Conservation (phyloP, 2,113 vertebrate genomes). For the Passer domesticus region DNA sequence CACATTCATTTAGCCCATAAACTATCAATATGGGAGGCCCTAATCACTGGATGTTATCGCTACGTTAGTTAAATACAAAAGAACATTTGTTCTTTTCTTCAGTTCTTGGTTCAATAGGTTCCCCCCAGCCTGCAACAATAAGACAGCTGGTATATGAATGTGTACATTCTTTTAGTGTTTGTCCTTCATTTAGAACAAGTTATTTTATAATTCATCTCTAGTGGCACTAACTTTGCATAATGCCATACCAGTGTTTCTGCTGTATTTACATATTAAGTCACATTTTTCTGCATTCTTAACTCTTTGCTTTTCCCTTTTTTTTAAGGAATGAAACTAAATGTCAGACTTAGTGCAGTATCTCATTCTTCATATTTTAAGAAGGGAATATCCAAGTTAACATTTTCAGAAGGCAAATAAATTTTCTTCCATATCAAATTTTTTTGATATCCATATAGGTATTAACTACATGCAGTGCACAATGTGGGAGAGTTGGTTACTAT, state of each 20-base stretch:
- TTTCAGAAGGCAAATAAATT: slow-evolving; percentile 5
- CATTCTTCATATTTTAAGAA: not conserved
- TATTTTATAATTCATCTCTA: not conserved
- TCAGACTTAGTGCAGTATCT: not conserved
- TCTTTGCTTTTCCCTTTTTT: not conserved
- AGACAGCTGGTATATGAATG: not conserved
- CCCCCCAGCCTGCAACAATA: not conserved
- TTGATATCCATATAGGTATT: slow-evolving; percentile 8
- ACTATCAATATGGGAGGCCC: not conserved
- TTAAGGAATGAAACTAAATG: not conserved
- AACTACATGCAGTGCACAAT: not conserved
- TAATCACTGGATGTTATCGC: not conserved
- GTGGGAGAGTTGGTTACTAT: slow-evolving; percentile 57
- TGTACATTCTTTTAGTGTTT: not conserved
- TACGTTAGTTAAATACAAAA: not conserved
- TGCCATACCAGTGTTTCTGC: not conserved
- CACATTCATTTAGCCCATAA: not conserved
- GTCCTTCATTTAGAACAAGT: not conserved
- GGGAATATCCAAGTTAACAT: not conserved
- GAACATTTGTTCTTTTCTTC: not conserved
- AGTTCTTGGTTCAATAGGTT: not conserved
- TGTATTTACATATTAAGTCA: not conserved
- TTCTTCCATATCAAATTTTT: not conserved
- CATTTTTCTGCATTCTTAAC: not conserved
- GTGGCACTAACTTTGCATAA: not conserved